Conservation (phyloP, 2,888 invertebrate species). For the Tryphoninae sp. region DNA sequence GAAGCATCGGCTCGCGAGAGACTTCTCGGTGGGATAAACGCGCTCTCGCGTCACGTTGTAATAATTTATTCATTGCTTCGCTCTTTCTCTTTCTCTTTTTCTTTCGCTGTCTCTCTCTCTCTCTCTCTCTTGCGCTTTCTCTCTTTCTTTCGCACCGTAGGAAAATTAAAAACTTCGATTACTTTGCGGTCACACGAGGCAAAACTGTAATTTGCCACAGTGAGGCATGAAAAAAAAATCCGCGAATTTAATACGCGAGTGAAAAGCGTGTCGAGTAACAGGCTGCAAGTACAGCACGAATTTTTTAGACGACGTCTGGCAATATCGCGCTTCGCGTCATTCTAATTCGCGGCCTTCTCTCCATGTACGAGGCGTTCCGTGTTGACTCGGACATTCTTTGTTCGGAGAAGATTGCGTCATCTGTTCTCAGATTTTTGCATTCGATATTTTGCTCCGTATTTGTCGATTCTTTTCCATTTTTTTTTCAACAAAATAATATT, state of each 20-base stretch:
- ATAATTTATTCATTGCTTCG: conserved; percentile 60
- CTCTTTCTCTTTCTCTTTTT: background rate
- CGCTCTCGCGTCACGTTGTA: conserved; percentile 7
- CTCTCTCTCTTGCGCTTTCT: too few relatives aligned
- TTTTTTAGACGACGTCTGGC: conserved; percentile 50
- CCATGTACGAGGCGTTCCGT: conserved; percentile 12
- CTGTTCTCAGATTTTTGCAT: too few relatives aligned
- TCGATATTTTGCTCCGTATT: too few relatives aligned
- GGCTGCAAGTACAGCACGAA: conserved; percentile 43
- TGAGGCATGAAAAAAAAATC: conserved; percentile 9
- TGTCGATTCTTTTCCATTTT: too few relatives aligned
- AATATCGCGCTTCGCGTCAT: conserved; percentile 63
- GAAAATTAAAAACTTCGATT: conserved; percentile 54
- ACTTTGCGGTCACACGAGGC: conserved; percentile 48
- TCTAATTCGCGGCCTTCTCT: conserved; percentile 68
- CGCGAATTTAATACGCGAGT: conserved; percentile 11
- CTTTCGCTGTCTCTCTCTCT: too few relatives aligned
- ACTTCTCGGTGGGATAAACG: conserved; percentile 50
- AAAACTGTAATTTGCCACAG: conserved; percentile 40
- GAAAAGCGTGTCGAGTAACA: conserved; percentile 27
- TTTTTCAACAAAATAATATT: too few relatives aligned
- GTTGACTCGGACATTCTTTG: too few relatives aligned
- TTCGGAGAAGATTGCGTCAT: too few relatives aligned
- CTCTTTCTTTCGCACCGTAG: background rate
- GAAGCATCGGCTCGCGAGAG: background rate